Evolutionary conservation across 2,797 vertebrate genomes (phyloP), one percentile per base, ranked within the genome.

Genomic region (Liasis olivaceus): DNA sequence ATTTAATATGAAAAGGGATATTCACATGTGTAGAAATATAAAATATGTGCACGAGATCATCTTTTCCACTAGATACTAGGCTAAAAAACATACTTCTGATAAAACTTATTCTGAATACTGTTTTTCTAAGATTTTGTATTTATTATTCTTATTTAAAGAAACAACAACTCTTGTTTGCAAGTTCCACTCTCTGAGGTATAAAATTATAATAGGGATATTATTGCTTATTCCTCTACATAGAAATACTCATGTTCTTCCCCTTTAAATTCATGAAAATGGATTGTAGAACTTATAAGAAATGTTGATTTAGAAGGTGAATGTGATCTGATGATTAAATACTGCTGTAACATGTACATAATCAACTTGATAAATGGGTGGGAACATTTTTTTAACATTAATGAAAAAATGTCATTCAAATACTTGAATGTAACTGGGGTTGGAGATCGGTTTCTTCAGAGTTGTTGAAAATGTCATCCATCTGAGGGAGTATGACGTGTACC

Each of bases 271-370:
- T 42, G 54, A 89, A 58, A 85, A 62, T 60, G 88, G 94, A 69
- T 60, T 92, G 0, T 90, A 88, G 17, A 89, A 89, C 24, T 47
- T 51, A 66, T n/a, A 11, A 94, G 66, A 88, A 87, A 85, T 92
- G 2, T 92, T 91, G 58, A 17, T 94, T 96, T 92, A 77, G 2
- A 17, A n/a, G 93, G 94, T 42, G 89, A 4, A 93, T 90, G 94
- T 31, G 60, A 90, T 94, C 87, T 93, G 51, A 91, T 93, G 47
- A 26, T 94, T 94, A 86, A 93, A 4, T 93, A 90, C 22, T 93
- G 56, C 42, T 92, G 2, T 94, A 91, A 56, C 72, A n/a, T 88
- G 15, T 95, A 95, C 94, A 84, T n/a, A 88, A 85, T 63, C 92
- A 1, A 28, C 93, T 94, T 95, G 47, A 2, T n/a, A 58, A 69